A percentile compares a stretch with the other conserved stretches of the same genome.
These are phyloP conservation scores for Cyanoramphus novaezelandiae DNA, from an alignment of 2,113 vertebrate species.

Conservation along the genomic window DNA sequence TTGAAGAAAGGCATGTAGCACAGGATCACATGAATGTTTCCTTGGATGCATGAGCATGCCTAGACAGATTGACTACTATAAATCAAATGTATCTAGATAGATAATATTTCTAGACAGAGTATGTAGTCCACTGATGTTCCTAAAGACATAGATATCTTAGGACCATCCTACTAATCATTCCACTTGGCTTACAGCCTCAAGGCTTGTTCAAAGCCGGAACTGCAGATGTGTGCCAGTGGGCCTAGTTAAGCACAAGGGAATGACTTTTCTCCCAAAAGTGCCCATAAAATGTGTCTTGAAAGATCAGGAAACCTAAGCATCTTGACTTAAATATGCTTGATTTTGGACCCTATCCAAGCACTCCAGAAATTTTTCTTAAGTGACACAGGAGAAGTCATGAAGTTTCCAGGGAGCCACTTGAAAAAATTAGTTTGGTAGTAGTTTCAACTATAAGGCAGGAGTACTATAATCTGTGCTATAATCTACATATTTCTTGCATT, in stretches of 20 bases:
- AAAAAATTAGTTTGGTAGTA: not conserved
- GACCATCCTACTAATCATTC: not conserved
- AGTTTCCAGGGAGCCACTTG: not conserved
- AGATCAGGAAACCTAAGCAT: not conserved
- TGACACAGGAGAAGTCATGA: not conserved
- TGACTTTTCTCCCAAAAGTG: not conserved
- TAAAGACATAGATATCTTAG: not conserved
- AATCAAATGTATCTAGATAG: not conserved
- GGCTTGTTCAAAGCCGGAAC: not conserved
- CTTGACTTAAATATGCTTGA: not conserved
- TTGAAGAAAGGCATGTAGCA: not conserved
- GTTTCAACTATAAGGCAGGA: not conserved
- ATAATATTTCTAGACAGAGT: not conserved
- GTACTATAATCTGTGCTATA: not conserved
- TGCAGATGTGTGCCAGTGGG: not conserved
- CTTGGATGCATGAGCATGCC: not conserved
- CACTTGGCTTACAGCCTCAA: not conserved
- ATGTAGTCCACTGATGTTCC: not conserved
- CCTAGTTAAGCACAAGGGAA: not conserved
- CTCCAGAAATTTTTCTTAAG: not conserved
- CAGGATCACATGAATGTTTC: not conserved
- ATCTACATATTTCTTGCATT: not conserved
- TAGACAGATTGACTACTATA: not conserved
- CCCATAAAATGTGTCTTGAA: not conserved
- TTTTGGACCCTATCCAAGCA: not conserved